Percentiles rank a stretch among this genome's conserved stretches.
phyloP scores from a whole-genome alignment of 2,888 invertebrate genomes.

The Macropis europaea region DNA sequence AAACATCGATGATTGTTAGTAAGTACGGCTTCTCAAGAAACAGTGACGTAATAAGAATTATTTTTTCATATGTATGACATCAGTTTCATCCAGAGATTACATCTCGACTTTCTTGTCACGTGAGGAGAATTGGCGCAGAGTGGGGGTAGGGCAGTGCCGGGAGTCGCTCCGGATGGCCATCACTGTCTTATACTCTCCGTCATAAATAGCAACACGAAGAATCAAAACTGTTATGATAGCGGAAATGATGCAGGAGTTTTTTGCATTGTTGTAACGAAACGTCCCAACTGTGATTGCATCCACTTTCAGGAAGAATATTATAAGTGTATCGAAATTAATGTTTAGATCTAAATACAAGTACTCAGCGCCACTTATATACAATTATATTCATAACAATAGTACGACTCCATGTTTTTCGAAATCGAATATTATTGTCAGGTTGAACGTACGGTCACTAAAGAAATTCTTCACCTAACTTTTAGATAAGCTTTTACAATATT shows the following conservation, averaged over 20 bases:
- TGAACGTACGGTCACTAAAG: not conserved
- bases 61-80: too few relatives aligned
- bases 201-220: constrained; percentile 10
- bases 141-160: too few relatives aligned
- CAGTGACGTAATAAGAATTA: too few relatives aligned
- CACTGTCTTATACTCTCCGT: constrained; percentile 34
- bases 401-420: constrained; percentile 10
- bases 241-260: constrained; percentile 5
- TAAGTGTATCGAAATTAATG: constrained; percentile 4
- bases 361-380: not conserved
- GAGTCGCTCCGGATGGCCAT: too few relatives aligned
- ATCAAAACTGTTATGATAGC: constrained; percentile 18
- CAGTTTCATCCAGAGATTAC: too few relatives aligned
- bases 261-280: constrained; percentile 37
- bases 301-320: constrained; percentile 11
- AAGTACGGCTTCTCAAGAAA: too few relatives aligned
- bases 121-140: too few relatives aligned
- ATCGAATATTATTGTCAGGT: not conserved
- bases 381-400: not conserved
- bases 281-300: constrained; percentile 43
- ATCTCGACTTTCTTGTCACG: too few relatives aligned
- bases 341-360: constrained; percentile 10
- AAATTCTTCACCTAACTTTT: constrained; percentile 3
- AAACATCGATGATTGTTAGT: too few relatives aligned
- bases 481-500: constrained; percentile 12